Evolutionary conservation across 2,888 invertebrate species (phyloP).

Genomic region (Lasioglossum pauxillum): DNA sequence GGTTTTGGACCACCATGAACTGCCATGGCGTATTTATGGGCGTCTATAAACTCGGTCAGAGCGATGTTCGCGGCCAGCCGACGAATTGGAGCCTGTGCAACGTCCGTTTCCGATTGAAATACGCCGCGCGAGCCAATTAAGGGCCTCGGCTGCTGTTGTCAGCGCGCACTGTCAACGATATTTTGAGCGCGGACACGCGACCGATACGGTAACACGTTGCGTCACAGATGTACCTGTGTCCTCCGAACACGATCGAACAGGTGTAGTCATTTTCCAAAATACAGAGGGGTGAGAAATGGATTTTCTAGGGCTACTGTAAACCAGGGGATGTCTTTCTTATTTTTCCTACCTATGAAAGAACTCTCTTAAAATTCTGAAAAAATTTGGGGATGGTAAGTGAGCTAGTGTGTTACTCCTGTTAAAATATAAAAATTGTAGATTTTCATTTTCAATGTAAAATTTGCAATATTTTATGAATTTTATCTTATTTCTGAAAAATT

Average conservation of each 20-base stretch:
- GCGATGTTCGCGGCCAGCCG: not conserved
- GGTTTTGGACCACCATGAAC: not conserved
- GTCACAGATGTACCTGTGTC: not conserved
- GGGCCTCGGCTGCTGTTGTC: constrained; percentile 11
- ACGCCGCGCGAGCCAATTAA: constrained; percentile 29
- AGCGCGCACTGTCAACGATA: not conserved
- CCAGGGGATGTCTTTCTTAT: rapidly evolving
- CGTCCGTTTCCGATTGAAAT: constrained; percentile 23
- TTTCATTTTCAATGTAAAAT: not conserved
- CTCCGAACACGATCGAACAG: not conserved
- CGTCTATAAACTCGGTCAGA: constrained; percentile 12
- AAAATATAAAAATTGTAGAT: not conserved
- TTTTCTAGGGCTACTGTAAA: not conserved
- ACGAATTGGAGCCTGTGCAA: constrained; percentile 18
- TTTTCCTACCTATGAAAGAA: not conserved
- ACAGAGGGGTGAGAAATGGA: not conserved
- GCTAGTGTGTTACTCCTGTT: not conserved
- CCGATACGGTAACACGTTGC: not conserved
- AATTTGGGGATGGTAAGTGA: not conserved
- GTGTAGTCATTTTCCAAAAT: not conserved
- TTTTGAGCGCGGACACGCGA: constrained; percentile 9
- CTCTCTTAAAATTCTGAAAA: not conserved
- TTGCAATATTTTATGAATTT: not conserved
- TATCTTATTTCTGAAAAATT: not conserved
- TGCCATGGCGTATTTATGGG: constrained; percentile 26